Conservation (phyloP, 2,113 vertebrate genomes). For the Paraplagusia blochii region DNA sequence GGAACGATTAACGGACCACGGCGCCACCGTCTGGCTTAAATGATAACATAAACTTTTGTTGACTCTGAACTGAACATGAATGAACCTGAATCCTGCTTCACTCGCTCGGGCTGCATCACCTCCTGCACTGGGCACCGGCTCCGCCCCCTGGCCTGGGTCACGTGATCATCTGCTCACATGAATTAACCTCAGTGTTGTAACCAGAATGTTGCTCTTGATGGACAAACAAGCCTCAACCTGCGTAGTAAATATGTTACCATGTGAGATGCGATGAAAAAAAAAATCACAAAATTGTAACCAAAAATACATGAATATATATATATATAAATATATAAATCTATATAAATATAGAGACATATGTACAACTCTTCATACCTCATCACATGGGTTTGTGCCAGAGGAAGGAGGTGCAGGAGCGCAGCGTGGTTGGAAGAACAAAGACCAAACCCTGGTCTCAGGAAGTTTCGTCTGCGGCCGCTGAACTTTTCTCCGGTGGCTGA, state of each 20-base stretch:
- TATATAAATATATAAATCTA: conserved; percentile 4
- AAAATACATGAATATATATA: conserved; percentile 27
- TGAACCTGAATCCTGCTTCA: conserved; percentile 26
- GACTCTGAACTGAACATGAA: conserved; percentile 39
- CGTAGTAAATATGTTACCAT: neutral
- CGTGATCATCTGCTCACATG: conserved; percentile 28
- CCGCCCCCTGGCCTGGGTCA: conserved; percentile 20
- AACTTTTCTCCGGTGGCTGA: neutral
- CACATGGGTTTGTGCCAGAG: conserved; percentile 31
- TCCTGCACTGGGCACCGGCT: conserved; percentile 21
- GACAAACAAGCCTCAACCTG: conserved; percentile 7
- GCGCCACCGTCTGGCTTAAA: no score
- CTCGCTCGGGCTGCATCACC: conserved; percentile 44
- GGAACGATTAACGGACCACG: no score
- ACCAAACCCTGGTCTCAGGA: neutral
- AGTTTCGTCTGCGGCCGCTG: neutral
- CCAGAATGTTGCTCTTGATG: conserved; percentile 39
- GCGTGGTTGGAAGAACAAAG: conserved; percentile 6
- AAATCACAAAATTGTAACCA: conserved; percentile 28
- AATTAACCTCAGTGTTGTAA: conserved; percentile 50
- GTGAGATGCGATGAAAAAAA: no score
- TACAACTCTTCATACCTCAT: conserved; percentile 56
- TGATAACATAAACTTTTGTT: neutral
- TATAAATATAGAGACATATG: conserved; percentile 5
- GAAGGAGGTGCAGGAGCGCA: conserved; percentile 2